Conservation (phyloP, 2,888 invertebrate species). For the Cerceris rybyensis region DNA sequence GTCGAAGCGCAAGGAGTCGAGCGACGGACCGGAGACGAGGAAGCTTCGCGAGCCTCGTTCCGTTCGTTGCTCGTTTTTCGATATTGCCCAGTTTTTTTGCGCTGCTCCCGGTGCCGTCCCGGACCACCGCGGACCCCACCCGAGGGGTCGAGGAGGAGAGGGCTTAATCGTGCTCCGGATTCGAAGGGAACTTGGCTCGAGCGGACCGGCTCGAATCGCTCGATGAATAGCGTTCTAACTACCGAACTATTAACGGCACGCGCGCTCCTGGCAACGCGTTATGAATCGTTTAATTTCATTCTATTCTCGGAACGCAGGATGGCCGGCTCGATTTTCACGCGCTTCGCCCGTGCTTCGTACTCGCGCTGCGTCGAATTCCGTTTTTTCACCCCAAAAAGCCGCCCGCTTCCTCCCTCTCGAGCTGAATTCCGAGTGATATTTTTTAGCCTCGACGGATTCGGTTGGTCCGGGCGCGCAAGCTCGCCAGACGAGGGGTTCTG, state of each 20-base stretch:
- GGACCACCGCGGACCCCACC: slow-evolving; percentile 14
- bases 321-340: slow-evolving; percentile 50
- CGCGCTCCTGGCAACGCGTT: slow-evolving; percentile 60
- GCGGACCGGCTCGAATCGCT: slow-evolving; percentile 42
- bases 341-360: slow-evolving; percentile 12
- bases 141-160: background rate
- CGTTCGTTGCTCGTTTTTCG: slow-evolving; percentile 22
- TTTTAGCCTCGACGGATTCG: no score
- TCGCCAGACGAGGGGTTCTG: no score
- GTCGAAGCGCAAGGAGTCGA: no score
- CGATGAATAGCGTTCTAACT: slow-evolving; percentile 73
- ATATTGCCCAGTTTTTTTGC: no score
- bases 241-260: slow-evolving; percentile 68
- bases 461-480: no score
- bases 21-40: no score
- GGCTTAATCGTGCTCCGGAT: slow-evolving; percentile 48
- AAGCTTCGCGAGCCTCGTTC: no score
- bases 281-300: slow-evolving; percentile 74
- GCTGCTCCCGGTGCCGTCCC: background rate
- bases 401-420: no score
- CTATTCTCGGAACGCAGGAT: slow-evolving; percentile 45
- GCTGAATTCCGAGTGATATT: no score
- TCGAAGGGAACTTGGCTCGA: slow-evolving; percentile 45
- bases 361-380: no score
- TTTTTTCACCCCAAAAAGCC: no score